Base-by-base conservation (phyloP, 1,140 invertebrate species). In the Propsilocerus akamusi region DNA sequence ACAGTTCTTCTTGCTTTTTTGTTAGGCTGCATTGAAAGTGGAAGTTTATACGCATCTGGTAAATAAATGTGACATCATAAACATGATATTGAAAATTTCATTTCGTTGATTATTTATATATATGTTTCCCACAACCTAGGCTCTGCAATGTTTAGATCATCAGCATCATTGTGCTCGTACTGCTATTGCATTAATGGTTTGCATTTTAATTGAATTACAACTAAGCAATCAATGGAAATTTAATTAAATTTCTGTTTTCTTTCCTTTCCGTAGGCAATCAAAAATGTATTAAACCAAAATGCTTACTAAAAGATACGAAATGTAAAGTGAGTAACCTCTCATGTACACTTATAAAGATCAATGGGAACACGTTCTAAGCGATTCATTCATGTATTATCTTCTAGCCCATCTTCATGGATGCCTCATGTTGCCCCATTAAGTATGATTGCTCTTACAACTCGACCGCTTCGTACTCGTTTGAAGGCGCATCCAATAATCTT, bases 401-500 rank as follows among this genome's bases (percentile, higher is more conserved):
- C n/a, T 10, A 41, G 17, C 69, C 76, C 0, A 64, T 68, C 1
- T 86, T 83, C 57, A 69, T 77, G 1, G 70, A 77, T 12, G 78
- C 81, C 48, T 78, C 81, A 5, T 92, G 87, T 62, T 91, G 87
- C 59, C 88, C 88, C 1, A 75, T 83, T 41, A 74, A 80, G 30
- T 91, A 92, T 64, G 78, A 87, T 57, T 92, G 87, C 66, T 72
- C 68, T 4, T 69, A 72, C 63, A 60, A 72, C 57, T 60, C 65
- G 17, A 49, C 60, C 50, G 26, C 47, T 56, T n/a, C n/a, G n/a
- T n/a, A n/a, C n/a, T n/a, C n/a, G n/a, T n/a, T n/a, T n/a, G n/a
- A n/a, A n/a, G n/a, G n/a, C n/a, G 54, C 60, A n/a, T 60, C 62
- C 48, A 61, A 60, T 60, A 64, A 37, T 59, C 59, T 46, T 56